A percentile compares a stretch with the other conserved stretches of the same genome.
phyloP scores from a whole-genome alignment of 2,113 vertebrate genomes.

The Harpagus bidentatus region DNA sequence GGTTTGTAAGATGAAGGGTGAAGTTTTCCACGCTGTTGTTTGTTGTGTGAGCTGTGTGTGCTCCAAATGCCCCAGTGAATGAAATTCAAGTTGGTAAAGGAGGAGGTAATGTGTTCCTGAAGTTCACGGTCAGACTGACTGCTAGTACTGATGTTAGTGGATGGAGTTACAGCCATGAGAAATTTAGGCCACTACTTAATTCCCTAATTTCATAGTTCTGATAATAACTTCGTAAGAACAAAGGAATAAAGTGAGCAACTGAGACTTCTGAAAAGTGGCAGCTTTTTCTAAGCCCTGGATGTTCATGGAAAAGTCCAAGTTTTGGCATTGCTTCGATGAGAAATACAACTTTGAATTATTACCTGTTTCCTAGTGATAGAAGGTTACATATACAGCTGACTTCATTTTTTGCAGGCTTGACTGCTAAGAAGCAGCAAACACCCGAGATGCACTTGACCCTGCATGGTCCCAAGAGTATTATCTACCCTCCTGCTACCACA shows the following conservation, averaged over 20 bases:
- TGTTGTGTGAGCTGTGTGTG: neutral
- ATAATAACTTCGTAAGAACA: neutral
- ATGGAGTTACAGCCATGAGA: neutral
- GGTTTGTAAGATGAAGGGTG: neutral
- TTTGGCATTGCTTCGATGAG: neutral
- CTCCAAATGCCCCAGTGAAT: neutral
- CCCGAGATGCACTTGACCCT: neutral
- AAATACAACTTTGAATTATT: neutral
- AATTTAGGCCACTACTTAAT: neutral
- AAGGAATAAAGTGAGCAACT: neutral
- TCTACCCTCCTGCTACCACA: neutral
- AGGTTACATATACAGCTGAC: neutral
- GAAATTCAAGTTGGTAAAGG: neutral
- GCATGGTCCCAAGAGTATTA: neutral
- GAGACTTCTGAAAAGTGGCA: neutral
- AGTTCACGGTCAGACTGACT: neutral
- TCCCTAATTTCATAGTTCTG: neutral
- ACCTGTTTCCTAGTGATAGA: neutral
- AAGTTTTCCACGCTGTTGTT: neutral
- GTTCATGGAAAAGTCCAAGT: neutral
- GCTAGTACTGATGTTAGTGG: neutral
- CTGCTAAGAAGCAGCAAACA: neutral
- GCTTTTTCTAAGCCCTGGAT: neutral
- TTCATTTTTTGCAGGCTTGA: neutral
- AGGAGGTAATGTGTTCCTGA: neutral